These are phyloP conservation scores for Tridacna gigas DNA, from an alignment of 2,888 invertebrate species.

Conservation along the genomic window DNA sequence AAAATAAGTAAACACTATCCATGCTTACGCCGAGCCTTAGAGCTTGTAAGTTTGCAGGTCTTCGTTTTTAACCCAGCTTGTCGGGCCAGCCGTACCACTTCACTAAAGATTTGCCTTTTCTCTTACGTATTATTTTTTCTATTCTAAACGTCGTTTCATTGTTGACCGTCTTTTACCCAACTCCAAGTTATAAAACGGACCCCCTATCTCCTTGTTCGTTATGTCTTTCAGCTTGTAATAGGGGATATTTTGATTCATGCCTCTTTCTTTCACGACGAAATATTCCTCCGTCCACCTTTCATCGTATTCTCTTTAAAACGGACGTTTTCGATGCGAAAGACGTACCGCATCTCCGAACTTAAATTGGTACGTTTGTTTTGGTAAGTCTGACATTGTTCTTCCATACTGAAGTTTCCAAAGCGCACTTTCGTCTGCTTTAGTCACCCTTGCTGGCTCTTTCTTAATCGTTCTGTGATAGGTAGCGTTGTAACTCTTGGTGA, in stretches of 20 bases:
- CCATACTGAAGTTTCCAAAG: slow-evolving; percentile 26
- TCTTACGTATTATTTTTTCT: slow-evolving; percentile 28
- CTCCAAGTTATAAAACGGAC: slow-evolving; percentile 37
- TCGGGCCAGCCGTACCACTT: slow-evolving; percentile 42
- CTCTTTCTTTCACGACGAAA: slow-evolving; percentile 24
- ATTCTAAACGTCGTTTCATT: slow-evolving; percentile 30
- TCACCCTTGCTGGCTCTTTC: slow-evolving; percentile 28
- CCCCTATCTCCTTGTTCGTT: slow-evolving; percentile 15
- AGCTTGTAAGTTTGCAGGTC: too few relatives aligned
- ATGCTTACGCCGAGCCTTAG: too few relatives aligned
- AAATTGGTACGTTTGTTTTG: background rate
- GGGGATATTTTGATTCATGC: slow-evolving; percentile 26
- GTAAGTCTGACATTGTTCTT: background rate
- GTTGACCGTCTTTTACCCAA: slow-evolving; percentile 22
- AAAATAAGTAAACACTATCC: too few relatives aligned
- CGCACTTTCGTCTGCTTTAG: background rate
- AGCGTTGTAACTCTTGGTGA: slow-evolving; percentile 35
- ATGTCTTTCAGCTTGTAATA: slow-evolving; percentile 34
- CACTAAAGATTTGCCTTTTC: slow-evolving; percentile 10
- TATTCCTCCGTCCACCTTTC: slow-evolving; percentile 38
- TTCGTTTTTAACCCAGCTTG: too few relatives aligned
- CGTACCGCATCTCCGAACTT: slow-evolving; percentile 43
- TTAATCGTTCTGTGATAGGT: slow-evolving; percentile 41
- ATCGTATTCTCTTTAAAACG: slow-evolving; percentile 36
- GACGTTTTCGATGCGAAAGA: slow-evolving; percentile 30